These are phyloP conservation scores for Dicyrtoma fusca DNA, from an alignment of 2,888 invertebrate genomes.

Conservation along the genomic window DNA sequence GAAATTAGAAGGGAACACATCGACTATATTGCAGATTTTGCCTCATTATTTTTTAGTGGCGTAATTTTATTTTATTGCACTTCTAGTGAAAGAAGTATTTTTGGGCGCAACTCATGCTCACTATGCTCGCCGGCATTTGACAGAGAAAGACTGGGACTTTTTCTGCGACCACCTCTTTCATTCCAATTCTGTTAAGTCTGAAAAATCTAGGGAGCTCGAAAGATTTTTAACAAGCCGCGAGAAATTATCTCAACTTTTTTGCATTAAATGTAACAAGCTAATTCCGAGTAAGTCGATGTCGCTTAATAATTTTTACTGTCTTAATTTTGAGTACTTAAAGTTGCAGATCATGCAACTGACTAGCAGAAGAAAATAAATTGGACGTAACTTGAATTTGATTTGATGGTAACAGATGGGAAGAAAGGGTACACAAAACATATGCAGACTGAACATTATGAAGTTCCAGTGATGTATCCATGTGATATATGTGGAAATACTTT, in stretches of 20 bases:
- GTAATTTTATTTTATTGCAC: constrained; percentile 4
- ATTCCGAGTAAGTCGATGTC: constrained; percentile 44
- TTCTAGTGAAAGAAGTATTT: constrained; percentile 55
- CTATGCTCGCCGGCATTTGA: constrained; percentile 45
- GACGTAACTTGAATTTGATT: too few relatives aligned
- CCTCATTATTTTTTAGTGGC: neutral
- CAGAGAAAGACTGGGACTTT: constrained; percentile 55
- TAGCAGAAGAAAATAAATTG: too few relatives aligned
- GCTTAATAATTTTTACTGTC: too few relatives aligned
- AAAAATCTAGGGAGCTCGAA: constrained; percentile 51
- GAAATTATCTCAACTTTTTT: constrained; percentile 51
- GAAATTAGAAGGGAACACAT: neutral
- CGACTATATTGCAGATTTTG: neutral
- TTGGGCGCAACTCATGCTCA: constrained; percentile 49
- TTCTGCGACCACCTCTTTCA: constrained; percentile 55
- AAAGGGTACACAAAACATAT: constrained; percentile 50
- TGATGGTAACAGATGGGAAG: constrained; percentile 44
- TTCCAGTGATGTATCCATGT: constrained; percentile 51
- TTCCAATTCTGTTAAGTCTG: constrained; percentile 51
- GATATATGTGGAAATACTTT: constrained; percentile 53
- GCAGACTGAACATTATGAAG: constrained; percentile 46
- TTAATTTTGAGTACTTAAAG: too few relatives aligned
- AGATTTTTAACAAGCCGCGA: constrained; percentile 51
- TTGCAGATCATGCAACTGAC: too few relatives aligned
- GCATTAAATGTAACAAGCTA: constrained; percentile 48